Percentiles rank a stretch among this genome's conserved stretches.
Conservation (phyloP, 2,113 vertebrate species). For the Pelobates fuscus region DNA sequence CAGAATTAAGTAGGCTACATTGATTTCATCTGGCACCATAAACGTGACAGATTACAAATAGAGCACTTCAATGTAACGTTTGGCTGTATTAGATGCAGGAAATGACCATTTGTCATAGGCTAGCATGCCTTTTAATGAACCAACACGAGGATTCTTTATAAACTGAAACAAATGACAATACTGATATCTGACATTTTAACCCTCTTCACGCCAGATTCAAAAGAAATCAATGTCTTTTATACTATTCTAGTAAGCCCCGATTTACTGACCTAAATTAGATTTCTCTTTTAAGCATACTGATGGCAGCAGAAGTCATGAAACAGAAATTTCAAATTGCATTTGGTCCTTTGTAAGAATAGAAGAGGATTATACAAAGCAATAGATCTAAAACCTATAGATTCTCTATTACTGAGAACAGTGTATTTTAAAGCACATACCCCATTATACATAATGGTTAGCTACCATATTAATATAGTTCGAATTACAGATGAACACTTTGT, state of each 20-base stretch:
- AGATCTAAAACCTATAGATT: slow-evolving; percentile 8
- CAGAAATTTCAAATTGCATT: background rate
- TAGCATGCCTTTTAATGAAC: slow-evolving; percentile 26
- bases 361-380: background rate
- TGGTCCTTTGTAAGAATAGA: background rate
- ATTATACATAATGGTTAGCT: background rate
- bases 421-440: background rate
- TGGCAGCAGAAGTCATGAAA: background rate
- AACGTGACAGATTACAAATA: slow-evolving; percentile 12
- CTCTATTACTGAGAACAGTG: background rate
- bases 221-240: too few species aligned
- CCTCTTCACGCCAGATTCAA: background rate
- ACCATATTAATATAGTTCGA: slow-evolving; percentile 44
- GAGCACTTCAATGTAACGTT: slow-evolving; percentile 14
- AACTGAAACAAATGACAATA: slow-evolving; percentile 5
- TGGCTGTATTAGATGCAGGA: slow-evolving; percentile 14
- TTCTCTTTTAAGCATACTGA: background rate
- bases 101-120: slow-evolving; percentile 22
- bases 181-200: background rate
- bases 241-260: too few species aligned
- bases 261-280: too few species aligned
- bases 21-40: slow-evolving; percentile 8
- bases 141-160: slow-evolving; percentile 22
- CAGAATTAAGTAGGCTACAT: background rate
- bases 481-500: slow-evolving; percentile 6